A percentile compares a stretch with the other conserved stretches of the same genome.
Conservation (phyloP, 1,140 invertebrate species). For the Spodoptera litura region DNA sequence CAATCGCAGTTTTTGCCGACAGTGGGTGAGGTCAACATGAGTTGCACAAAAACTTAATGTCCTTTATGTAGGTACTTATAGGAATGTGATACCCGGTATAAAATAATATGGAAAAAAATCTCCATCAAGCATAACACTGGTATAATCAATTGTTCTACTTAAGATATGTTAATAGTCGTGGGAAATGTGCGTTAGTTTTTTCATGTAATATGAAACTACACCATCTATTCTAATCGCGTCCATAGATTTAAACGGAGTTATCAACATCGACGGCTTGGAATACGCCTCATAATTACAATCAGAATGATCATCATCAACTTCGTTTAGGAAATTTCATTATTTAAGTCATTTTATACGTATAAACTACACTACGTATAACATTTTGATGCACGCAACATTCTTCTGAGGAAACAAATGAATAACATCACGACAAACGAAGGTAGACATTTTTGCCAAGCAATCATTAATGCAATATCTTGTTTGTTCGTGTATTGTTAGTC, state of each 20-base stretch:
- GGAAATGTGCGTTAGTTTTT: background rate
- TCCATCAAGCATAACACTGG: background rate
- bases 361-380: no score
- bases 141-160: no score
- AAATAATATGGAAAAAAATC: background rate
- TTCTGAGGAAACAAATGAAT: background rate
- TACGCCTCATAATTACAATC: background rate
- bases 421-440: no score
- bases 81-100: background rate
- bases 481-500: no score
- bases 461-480: no score
- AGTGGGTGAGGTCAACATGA: background rate
- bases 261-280: background rate
- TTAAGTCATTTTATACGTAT: background rate
- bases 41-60: slow-evolving; percentile 5
- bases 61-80: background rate
- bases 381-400: background rate
- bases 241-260: no score
- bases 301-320: background rate
- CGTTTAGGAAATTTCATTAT: no score
- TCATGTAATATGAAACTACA: no score
- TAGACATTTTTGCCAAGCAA: no score
- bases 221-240: no score
- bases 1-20: slow-evolving; percentile 19
- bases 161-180: background rate